These are phyloP conservation scores for Hyperopisus bebe DNA, from an alignment of 2,113 vertebrate genomes.

Conservation along the genomic window DNA sequence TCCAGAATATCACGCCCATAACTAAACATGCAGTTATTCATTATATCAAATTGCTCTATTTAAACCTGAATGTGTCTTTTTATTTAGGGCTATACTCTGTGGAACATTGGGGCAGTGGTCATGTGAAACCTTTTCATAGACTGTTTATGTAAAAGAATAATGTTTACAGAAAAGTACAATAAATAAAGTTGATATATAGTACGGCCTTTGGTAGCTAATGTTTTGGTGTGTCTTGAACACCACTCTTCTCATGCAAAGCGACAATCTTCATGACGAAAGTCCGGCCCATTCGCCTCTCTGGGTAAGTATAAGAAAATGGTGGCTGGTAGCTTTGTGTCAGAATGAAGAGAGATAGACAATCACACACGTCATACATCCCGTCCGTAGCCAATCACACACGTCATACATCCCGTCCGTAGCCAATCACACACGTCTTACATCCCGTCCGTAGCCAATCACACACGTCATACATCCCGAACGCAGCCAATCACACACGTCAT, in stretches of 20 bases:
- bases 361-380: background rate
- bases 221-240: background rate
- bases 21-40: background rate
- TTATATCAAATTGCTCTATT: background rate
- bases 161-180: background rate
- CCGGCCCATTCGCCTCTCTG: background rate
- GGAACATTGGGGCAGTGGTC: background rate
- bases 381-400: background rate
- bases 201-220: background rate
- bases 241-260: background rate
- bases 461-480: background rate
- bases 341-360: background rate
- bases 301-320: background rate
- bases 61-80: background rate
- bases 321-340: background rate
- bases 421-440: background rate
- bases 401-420: background rate
- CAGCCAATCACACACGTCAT: background rate
- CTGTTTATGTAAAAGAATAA: background rate
- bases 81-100: background rate
- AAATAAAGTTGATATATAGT: background rate
- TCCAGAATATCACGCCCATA: background rate
- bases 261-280: background rate
- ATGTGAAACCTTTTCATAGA: background rate
- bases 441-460: background rate